These are phyloP conservation scores for Apeira syringaria DNA, from an alignment of 2,888 invertebrate species.

Conservation along the genomic window DNA sequence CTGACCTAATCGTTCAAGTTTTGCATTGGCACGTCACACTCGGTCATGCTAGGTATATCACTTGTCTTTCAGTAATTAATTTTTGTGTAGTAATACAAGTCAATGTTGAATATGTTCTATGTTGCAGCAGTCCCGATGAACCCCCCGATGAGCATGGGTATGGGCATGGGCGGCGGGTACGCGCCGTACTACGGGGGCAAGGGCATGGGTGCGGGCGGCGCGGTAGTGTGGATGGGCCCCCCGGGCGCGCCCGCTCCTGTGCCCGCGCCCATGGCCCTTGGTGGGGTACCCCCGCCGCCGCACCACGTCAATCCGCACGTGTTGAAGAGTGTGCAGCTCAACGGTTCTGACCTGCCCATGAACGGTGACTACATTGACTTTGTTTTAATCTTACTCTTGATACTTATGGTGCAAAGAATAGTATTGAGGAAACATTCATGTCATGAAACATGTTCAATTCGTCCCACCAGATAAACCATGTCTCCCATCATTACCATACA, in stretches of 20 bases:
- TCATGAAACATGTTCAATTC: too few relatives aligned
- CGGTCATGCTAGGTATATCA: too few relatives aligned
- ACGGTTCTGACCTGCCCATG: constrained; percentile 82
- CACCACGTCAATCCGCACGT: constrained; percentile 57
- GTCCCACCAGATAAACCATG: too few relatives aligned
- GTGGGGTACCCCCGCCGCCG: constrained; percentile 42
- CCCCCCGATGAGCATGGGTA: neutral
- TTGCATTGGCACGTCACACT: too few relatives aligned
- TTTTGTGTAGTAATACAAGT: too few relatives aligned
- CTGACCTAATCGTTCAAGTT: too few relatives aligned
- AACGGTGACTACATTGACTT: constrained; percentile 61
- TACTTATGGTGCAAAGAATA: too few relatives aligned
- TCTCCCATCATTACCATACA: too few relatives aligned
- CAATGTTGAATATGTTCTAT: too few relatives aligned
- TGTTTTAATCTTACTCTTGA: too few relatives aligned
- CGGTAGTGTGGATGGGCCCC: constrained; percentile 51
- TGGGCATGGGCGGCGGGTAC: constrained; percentile 22
- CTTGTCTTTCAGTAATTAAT: too few relatives aligned
- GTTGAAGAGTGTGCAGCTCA: constrained; percentile 71
- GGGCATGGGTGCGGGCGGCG: constrained; percentile 40
- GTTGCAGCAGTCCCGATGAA: neutral
- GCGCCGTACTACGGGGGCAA: constrained; percentile 55
- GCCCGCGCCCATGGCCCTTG: constrained; percentile 47
- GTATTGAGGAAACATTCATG: too few relatives aligned
- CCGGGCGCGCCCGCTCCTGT: constrained; percentile 33